A percentile compares a stretch with the other conserved stretches of the same genome.
Evolutionary conservation across 2,797 vertebrate species (phyloP).

Genomic region (Manis crassicaudata): DNA sequence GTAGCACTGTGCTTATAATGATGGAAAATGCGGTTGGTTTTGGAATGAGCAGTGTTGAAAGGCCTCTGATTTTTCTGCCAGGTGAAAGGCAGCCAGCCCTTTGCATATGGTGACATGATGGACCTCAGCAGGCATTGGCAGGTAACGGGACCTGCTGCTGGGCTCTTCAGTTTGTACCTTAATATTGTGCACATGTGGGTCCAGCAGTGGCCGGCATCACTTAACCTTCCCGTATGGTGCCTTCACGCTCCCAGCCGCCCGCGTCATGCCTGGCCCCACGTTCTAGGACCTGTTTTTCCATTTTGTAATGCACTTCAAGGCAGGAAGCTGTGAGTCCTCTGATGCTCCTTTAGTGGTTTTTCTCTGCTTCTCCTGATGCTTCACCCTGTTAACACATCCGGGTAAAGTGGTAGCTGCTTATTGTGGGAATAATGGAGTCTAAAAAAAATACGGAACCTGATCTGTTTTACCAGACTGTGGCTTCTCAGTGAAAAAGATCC

Average conservation of each 20-base stretch:
- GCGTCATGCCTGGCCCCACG: neutral
- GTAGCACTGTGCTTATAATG: neutral
- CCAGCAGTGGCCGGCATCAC: neutral
- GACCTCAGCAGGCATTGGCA: neutral
- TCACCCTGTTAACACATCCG: neutral
- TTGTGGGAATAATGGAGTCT: neutral
- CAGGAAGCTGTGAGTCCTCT: neutral
- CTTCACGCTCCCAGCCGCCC: accelerated
- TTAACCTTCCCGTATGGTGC: neutral
- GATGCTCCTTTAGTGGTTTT: neutral
- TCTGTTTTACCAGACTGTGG: neutral
- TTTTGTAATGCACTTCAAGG: neutral
- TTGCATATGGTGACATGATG: conserved; percentile 43
- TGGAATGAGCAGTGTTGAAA: neutral
- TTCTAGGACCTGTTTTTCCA: neutral
- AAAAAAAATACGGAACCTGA: neutral
- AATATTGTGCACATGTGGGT: neutral
- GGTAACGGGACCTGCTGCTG: neutral
- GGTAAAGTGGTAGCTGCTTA: neutral
- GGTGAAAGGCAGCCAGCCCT: conserved; percentile 39
- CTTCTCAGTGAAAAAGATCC: neutral
- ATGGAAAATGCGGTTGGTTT: neutral
- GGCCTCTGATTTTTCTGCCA: conserved; percentile 16
- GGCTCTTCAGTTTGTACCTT: conserved; percentile 50
- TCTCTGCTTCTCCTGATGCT: conserved; percentile 1